Conservation (phyloP, 2,797 vertebrate genomes). For the Eulemur rubriventer region DNA sequence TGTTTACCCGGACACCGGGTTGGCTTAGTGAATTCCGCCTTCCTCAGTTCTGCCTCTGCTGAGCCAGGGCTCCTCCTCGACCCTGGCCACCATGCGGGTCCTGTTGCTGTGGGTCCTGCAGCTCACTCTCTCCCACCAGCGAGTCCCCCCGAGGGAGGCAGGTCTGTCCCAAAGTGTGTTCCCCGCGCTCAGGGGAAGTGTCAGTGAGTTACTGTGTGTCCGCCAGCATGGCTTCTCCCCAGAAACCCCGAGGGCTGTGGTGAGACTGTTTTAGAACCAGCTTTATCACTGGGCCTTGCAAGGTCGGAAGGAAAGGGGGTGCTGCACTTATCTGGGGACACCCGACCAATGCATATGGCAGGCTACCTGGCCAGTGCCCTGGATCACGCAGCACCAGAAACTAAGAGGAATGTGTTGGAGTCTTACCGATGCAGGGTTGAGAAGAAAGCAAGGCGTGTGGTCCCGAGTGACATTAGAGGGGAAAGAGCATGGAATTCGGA, state of each 20-base stretch:
- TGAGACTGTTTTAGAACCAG: background rate
- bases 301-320: background rate
- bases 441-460: background rate
- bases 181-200: background rate
- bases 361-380: background rate
- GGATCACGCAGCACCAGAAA: fast-evolving
- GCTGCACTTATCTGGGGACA: background rate
- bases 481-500: background rate
- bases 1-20: background rate
- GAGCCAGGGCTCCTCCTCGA: too few species aligned
- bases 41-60: background rate
- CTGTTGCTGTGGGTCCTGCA: fast-evolving
- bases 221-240: background rate
- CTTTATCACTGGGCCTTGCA: background rate
- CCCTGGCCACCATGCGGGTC: fast-evolving
- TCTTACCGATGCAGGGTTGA: background rate
- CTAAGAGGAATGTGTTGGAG: fast-evolving
- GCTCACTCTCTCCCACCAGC: background rate
- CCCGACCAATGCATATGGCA: fast-evolving
- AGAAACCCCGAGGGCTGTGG: background rate
- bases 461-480: background rate
- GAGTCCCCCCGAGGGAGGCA: fast-evolving
- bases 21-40: background rate
- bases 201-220: background rate
- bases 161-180: background rate